Conservation (phyloP, 2,113 vertebrate genomes). For the Anguilla rostrata region DNA sequence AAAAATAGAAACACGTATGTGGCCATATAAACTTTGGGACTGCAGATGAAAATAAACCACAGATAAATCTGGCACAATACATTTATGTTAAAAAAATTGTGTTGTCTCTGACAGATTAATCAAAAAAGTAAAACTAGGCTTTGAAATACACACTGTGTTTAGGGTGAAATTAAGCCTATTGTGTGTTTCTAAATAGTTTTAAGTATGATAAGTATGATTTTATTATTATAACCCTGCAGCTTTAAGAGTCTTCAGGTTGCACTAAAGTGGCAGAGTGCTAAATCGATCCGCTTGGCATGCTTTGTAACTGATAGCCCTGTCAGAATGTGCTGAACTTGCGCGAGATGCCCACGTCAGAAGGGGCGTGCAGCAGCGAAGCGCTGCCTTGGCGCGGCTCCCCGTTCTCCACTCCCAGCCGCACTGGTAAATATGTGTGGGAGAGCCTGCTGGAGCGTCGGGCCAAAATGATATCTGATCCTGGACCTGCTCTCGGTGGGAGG, state of each 20-base stretch:
- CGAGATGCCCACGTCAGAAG: not conserved
- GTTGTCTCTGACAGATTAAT: too few species aligned
- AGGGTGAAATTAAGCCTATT: not conserved
- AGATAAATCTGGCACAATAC: too few species aligned
- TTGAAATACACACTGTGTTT: not conserved
- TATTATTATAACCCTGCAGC: not conserved
- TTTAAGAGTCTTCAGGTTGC: not conserved
- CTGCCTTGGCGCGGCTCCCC: not conserved
- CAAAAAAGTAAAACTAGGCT: not conserved
- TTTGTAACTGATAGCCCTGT: not conserved
- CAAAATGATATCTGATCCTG: constrained; percentile 8
- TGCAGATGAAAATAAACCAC: too few species aligned
- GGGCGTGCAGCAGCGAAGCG: not conserved
- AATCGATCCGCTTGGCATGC: not conserved
- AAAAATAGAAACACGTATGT: not conserved
- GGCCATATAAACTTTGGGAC: too few species aligned
- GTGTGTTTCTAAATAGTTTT: not conserved
- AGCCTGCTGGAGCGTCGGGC: not conserved
- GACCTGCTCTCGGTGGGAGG: not conserved
- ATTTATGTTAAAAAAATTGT: too few species aligned
- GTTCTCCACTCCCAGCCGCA: not conserved
- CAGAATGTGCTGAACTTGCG: not conserved
- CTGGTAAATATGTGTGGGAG: constrained; percentile 13
- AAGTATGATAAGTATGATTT: not conserved
- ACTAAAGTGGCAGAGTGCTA: not conserved